Percentiles rank a stretch among this genome's conserved stretches.
Conservation (phyloP, 2,797 vertebrate genomes). For the Anolis apletophallus region DNA sequence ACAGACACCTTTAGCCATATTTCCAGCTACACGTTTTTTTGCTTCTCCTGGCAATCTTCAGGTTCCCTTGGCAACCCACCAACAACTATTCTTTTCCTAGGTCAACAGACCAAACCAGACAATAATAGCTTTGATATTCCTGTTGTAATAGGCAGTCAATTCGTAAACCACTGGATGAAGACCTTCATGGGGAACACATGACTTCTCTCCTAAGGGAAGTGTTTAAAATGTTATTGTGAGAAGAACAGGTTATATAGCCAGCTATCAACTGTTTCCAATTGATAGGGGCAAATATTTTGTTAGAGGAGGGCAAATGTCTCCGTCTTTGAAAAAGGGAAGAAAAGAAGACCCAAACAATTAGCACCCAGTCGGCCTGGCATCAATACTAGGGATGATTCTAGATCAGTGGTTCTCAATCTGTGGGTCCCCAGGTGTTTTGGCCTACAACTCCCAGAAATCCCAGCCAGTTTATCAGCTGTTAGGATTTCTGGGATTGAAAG, state of each 20-base stretch:
- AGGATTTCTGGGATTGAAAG: no score
- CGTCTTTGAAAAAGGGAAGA: no score
- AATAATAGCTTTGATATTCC: neutral
- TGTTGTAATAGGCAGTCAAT: neutral
- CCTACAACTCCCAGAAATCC: no score
- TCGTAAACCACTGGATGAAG: neutral
- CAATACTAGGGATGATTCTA: no score
- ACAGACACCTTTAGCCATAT: neutral
- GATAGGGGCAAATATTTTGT: neutral
- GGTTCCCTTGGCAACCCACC: neutral
- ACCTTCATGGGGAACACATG: neutral
- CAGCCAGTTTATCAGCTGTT: no score
- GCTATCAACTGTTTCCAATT: neutral
- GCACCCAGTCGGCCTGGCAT: no score
- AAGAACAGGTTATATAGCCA: neutral
- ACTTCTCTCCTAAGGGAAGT: neutral
- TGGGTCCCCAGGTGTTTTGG: no score
- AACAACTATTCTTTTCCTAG: neutral
- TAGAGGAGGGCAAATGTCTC: no score
- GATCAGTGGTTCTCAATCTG: no score
- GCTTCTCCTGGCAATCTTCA: neutral
- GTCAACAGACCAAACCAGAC: neutral
- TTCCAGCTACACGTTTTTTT: neutral
- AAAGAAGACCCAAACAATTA: no score
- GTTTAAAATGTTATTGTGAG: neutral